These are phyloP conservation scores for Synanthedon myopaeformis DNA, from an alignment of 2,888 invertebrate genomes.

Conservation along the genomic window DNA sequence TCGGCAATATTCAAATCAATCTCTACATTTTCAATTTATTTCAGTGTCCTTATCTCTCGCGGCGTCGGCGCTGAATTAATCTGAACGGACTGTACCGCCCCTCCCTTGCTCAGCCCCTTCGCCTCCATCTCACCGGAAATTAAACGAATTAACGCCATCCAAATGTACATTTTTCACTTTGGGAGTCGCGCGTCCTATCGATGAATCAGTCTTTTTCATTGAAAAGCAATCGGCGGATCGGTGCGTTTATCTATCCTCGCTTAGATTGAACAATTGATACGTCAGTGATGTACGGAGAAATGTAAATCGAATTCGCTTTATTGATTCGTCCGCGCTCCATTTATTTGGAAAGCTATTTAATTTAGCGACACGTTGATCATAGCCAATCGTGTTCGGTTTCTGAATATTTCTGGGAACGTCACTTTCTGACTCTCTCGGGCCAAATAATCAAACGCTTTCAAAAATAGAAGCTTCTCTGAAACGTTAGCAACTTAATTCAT, in stretches of 20 bases:
- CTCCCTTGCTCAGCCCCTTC: constrained; percentile 19
- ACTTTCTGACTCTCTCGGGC: too few relatives aligned
- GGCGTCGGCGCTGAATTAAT: constrained; percentile 67
- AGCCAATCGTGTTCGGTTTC: neutral
- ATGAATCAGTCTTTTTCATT: constrained; percentile 66
- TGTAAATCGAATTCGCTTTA: constrained; percentile 65
- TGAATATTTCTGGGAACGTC: neutral
- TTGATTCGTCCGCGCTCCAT: constrained; percentile 59
- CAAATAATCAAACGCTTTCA: too few relatives aligned
- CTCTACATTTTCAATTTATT: constrained; percentile 72
- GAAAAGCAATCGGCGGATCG: constrained; percentile 53
- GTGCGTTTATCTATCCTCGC: constrained; percentile 65
- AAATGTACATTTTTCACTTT: constrained; percentile 71
- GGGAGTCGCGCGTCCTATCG: constrained; percentile 62
- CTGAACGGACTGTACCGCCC: constrained; percentile 46
- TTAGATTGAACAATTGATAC: constrained; percentile 67
- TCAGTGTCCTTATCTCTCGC: constrained; percentile 68
- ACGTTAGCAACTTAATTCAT: too few relatives aligned
- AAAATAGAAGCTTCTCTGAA: too few relatives aligned
- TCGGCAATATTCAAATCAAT: constrained; percentile 69
- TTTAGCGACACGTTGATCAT: constrained; percentile 3
- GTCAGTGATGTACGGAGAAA: constrained; percentile 63
- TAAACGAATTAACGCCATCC: constrained; percentile 72
- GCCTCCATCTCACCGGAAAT: constrained; percentile 63
- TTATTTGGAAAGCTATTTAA: constrained; percentile 58